Conservation (phyloP, 2,113 vertebrate species). For the Austrofundulus limnaeus region DNA sequence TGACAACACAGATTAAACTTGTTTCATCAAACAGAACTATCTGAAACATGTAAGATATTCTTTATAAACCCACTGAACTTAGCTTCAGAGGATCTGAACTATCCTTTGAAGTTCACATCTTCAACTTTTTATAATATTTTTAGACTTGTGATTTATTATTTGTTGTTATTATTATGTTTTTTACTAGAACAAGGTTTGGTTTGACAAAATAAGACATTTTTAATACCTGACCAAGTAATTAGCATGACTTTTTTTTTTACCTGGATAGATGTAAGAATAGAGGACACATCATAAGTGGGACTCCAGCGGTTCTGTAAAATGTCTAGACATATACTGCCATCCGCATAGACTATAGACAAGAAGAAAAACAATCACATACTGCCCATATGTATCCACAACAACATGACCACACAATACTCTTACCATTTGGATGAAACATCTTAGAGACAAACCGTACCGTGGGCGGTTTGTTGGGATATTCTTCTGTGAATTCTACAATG, state of each 20-base stretch:
- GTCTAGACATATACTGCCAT: conserved; percentile 99
- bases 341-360: conserved; percentile 89
- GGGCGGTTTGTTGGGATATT: conserved; percentile 98
- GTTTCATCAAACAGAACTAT: too few species aligned
- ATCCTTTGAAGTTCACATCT: too few species aligned
- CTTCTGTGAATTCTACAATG: conserved; percentile 98
- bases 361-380: neutral
- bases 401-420: conserved; percentile 38
- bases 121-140: too few species aligned
- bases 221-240: too few species aligned
- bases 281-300: conserved; percentile 97
- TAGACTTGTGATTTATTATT: too few species aligned
- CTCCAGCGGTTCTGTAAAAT: conserved; percentile 99
- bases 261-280: conserved; percentile 99
- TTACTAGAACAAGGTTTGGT: too few species aligned
- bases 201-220: too few species aligned
- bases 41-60: too few species aligned
- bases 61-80: too few species aligned
- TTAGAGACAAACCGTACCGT: conserved; percentile 99
- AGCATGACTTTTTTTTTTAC: conserved; percentile 76
- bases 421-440: conserved; percentile 99
- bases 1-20: too few species aligned
- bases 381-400: neutral
- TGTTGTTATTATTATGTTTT: too few species aligned
- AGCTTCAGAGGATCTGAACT: too few species aligned